phyloP scores from a whole-genome alignment of 2,797 vertebrate species.

The Eulemur mongoz region DNA sequence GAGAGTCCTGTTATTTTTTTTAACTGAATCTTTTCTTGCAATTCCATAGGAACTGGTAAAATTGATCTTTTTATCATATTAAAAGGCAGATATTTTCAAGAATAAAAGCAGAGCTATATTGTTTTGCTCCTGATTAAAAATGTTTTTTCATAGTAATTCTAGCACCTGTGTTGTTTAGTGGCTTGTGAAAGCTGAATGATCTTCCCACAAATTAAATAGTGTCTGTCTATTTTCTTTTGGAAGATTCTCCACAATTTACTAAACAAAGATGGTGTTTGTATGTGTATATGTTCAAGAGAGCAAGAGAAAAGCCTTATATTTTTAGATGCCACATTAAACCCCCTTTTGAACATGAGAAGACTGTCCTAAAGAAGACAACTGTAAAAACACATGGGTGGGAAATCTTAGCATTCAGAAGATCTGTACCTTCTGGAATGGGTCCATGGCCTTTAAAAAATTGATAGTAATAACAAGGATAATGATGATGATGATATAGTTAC shows the following conservation, averaged over 20 bases:
- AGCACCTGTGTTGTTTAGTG: constrained; percentile 43
- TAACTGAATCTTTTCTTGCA: constrained; percentile 73
- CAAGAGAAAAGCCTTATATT: not conserved
- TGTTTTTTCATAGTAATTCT: constrained; percentile 53
- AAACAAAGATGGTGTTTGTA: not conserved
- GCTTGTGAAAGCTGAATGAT: constrained; percentile 52
- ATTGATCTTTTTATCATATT: not conserved
- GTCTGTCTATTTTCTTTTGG: constrained; percentile 20
- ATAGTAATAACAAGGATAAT: not conserved
- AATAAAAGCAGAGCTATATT: not conserved
- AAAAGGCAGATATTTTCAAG: constrained; percentile 53
- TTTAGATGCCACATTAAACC: not conserved
- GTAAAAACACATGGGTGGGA: not conserved
- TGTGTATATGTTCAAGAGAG: not conserved
- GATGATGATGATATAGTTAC: not conserved
- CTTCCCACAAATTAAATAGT: not conserved
- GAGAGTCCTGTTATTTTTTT: not conserved
- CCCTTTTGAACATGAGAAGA: not conserved
- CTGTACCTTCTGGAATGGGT: not conserved
- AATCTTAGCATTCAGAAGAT: not conserved
- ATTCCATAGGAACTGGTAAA: constrained; percentile 41
- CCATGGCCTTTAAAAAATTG: not conserved
- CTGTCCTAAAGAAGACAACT: not conserved
- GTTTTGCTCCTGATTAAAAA: constrained; percentile 1
- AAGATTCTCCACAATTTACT: not conserved